Percentiles rank a stretch among this genome's conserved stretches.
Conservation (phyloP, 2,888 invertebrate genomes). For the Tinea trinotella region DNA sequence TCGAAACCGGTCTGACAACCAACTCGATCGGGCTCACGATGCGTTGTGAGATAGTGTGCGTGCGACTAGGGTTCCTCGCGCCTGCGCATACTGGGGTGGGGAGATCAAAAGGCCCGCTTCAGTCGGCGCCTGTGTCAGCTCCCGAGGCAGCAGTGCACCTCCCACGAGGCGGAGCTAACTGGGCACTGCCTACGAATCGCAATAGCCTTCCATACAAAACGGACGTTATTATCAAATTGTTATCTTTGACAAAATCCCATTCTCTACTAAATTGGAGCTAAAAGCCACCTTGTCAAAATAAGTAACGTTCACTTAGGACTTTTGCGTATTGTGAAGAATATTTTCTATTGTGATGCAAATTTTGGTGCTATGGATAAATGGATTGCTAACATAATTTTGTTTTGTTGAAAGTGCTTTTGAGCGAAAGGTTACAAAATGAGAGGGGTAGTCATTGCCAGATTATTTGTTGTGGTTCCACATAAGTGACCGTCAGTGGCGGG, state of each 20-base stretch:
- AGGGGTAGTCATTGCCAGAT: too few species aligned
- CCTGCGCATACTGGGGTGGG: constrained; percentile 29
- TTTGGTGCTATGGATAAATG: not conserved
- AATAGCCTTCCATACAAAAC: constrained; percentile 37
- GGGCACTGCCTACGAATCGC: constrained; percentile 63
- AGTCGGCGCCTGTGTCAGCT: constrained; percentile 63
- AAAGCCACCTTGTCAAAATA: constrained; percentile 1
- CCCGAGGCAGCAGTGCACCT: constrained; percentile 62
- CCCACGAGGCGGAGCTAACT: constrained; percentile 63
- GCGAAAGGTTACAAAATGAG: too few species aligned
- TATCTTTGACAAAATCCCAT: constrained; percentile 7
- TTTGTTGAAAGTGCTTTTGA: not conserved
- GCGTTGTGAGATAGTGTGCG: constrained; percentile 67
- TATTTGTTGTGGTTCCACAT: too few species aligned
- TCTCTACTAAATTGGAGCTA: not conserved
- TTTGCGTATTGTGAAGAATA: not conserved
- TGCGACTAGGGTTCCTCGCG: constrained; percentile 41
- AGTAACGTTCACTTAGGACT: not conserved
- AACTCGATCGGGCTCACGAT: constrained; percentile 64
- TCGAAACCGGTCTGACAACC: constrained; percentile 67
- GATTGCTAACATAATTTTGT: not conserved
- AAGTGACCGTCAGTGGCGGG: too few species aligned
- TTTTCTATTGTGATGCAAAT: not conserved
- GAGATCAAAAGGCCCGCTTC: constrained; percentile 62
- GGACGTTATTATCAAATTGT: not conserved